Evolutionary conservation across 2,797 vertebrate genomes (phyloP).

Genomic region (Dallia pectoralis): DNA sequence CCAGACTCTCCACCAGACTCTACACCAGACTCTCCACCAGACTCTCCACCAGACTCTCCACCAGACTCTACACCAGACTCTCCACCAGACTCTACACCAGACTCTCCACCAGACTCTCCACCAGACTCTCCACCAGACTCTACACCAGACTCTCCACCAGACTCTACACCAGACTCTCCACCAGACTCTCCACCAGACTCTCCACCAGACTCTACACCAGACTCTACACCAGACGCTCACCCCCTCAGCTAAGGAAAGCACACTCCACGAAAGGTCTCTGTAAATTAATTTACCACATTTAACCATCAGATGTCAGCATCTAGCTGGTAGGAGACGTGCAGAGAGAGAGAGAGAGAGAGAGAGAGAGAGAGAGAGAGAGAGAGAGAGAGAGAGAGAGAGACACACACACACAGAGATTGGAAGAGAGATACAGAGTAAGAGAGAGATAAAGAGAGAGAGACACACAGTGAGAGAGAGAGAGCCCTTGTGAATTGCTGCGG

Average conservation of each 20-base stretch:
- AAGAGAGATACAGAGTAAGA: not conserved
- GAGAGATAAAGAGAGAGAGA: not conserved
- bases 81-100: conserved; percentile 20
- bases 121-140: conserved; percentile 21
- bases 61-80: conserved; percentile 13
- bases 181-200: conserved; percentile 13
- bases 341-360: conserved; percentile 22
- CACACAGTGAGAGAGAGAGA: not conserved
- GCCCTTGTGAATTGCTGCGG: not conserved
- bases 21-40: conserved; percentile 25
- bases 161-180: conserved; percentile 24
- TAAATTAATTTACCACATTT: conserved; percentile 63
- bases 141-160: conserved; percentile 25
- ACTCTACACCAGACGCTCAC: conserved; percentile 14
- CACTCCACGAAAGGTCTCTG: conserved; percentile 13
- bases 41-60: conserved; percentile 24
- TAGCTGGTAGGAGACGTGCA: conserved; percentile 39
- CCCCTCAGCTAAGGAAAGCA: too few relatives aligned
- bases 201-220: conserved; percentile 20
- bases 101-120: conserved; percentile 21
- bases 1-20: conserved; percentile 21
- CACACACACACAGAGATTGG: not conserved
- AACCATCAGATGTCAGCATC: conserved; percentile 69
- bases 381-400: not conserved
- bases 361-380: conserved; percentile 26